Base-by-base conservation (phyloP, 92 coral and sea anemone species). In the Porites rus region DNA sequence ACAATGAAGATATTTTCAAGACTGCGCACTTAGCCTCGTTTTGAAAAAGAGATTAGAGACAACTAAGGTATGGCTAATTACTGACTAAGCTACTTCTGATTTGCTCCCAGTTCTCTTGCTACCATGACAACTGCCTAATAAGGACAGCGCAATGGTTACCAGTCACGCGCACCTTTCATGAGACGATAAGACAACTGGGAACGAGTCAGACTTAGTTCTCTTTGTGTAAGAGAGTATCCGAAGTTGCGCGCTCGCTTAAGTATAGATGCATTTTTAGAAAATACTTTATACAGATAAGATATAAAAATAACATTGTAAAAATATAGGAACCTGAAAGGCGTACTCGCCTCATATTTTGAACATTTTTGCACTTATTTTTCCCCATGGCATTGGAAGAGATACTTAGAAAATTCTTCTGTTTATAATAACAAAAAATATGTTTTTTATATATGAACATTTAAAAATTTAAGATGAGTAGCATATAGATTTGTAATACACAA, bases 271-370 rank as follows among this genome's bases (percentile, higher is more conserved):
- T 81, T 71, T 43, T 70, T 43, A 81, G 51, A 69, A 70, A 38
- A 60, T 81, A 69, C 69, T 31, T 18, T 58, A 67, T 78, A 59
- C 60, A 70, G 21, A 54, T 9, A 31, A 54, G 77, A 59, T 81
- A 81, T 43, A 70, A 81, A 79, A 70, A 81, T 81, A 54, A 71
- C 51, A 24, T 17, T 81, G 60, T n/a, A 69, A 81, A 81, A 81
- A 81, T 38, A 38, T 81, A 71, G 69, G 0, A 31, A 43, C 69
- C 77, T 81, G 19, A 3, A 8, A 70, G 53, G 77, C 25, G 13
- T 17, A 51, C 46, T 38, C 2, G 59, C 59, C 43, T 81, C 6
- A 25, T 31, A 28, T 70, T 25, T n/a, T 58, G 31, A 38, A 59
- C 28, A 56, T n/a, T 71, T 77, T 58, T 54, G 69, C 59, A 61